phyloP scores from a whole-genome alignment of 2,888 invertebrate genomes.

The Cryptosula pallasiana region DNA sequence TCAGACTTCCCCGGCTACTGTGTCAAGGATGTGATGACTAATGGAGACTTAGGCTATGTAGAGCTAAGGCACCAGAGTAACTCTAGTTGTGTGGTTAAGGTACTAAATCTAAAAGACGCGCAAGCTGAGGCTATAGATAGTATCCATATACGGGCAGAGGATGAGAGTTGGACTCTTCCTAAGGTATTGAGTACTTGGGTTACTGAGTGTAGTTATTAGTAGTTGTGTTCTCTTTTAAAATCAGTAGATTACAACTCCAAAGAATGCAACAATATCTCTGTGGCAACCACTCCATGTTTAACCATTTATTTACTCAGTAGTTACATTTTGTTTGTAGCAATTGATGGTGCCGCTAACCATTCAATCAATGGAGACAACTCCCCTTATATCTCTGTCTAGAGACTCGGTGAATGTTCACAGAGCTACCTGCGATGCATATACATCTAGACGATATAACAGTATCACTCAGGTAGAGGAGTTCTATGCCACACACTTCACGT shows the following conservation, averaged over 20 bases:
- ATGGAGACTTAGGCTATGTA: not conserved
- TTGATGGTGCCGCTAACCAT: not conserved
- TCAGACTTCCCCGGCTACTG: conserved; percentile 9
- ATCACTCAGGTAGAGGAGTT: not conserved
- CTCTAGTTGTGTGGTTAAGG: not conserved
- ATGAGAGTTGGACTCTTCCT: conserved; percentile 9
- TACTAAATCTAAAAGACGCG: not conserved
- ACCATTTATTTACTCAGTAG: too few species aligned
- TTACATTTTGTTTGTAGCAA: not conserved
- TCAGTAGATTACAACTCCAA: too few species aligned
- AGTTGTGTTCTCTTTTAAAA: too few species aligned
- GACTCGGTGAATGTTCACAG: not conserved
- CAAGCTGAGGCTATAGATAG: not conserved
- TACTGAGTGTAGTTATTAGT: too few species aligned
- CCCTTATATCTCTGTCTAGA: not conserved
- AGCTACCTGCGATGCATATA: not conserved
- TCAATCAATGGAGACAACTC: not conserved
- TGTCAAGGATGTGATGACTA: not conserved
- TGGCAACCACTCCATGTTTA: too few species aligned
- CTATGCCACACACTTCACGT: conserved; percentile 10
- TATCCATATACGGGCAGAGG: not conserved
- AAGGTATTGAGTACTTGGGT: too few species aligned
- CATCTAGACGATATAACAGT: not conserved
- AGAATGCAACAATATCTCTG: too few species aligned
- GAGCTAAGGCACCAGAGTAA: not conserved